Evolutionary conservation across 2,113 vertebrate genomes (phyloP).

Genomic region (Hyaena hyaena): DNA sequence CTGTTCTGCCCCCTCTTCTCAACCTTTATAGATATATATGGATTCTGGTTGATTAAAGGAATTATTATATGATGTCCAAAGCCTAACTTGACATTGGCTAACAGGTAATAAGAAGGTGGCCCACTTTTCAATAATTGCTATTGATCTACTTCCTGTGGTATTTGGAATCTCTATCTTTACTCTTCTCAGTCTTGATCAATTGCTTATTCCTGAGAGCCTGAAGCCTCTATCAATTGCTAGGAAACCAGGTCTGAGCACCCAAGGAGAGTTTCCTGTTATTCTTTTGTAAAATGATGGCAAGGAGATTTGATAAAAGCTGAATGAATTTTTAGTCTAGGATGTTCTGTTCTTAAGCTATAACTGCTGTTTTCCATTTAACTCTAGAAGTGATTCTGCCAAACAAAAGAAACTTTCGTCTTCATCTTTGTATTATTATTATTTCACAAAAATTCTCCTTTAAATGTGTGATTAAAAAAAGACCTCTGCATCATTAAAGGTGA

Average conservation of each 20-base stretch:
- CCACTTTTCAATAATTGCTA: neutral
- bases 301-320: conserved; percentile 63
- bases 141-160: neutral
- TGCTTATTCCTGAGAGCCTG: conserved; percentile 33
- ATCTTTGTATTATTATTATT: conserved; percentile 48
- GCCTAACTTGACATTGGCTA: conserved; percentile 35
- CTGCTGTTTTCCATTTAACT: conserved; percentile 72
- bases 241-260: conserved; percentile 64
- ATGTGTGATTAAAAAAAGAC: conserved; percentile 45
- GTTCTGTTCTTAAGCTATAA: conserved; percentile 78
- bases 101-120: neutral
- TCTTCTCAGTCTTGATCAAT: neutral
- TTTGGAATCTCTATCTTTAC: neutral
- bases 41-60: conserved; percentile 40
- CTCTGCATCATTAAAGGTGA: conserved; percentile 10
- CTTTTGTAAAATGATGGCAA: conserved; percentile 47
- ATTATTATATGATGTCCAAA: neutral
- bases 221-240: conserved; percentile 63
- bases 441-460: conserved; percentile 45
- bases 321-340: conserved; percentile 64
- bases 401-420: conserved; percentile 63
- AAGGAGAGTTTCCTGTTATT: conserved; percentile 64
- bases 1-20: neutral
- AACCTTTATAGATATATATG: neutral
- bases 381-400: conserved; percentile 69